A percentile compares a stretch with the other conserved stretches of the same genome.
phyloP scores from a whole-genome alignment of 2,113 vertebrate species.

The Emydura subglobosa region DNA sequence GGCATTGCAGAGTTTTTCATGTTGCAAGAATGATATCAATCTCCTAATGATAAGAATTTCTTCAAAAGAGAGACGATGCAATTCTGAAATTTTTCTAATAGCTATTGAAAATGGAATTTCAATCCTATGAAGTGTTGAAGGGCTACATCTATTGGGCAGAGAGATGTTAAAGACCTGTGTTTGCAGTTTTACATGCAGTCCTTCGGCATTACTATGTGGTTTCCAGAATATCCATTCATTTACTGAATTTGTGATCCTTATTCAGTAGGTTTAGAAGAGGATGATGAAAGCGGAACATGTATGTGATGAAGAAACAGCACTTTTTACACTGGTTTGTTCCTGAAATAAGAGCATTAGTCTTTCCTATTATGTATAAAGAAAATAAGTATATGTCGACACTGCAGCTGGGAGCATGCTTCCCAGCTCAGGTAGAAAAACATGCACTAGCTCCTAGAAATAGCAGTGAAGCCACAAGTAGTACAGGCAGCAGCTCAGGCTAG shows the following conservation, averaged over 20 bases:
- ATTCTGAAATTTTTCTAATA: background rate
- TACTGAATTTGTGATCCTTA: background rate
- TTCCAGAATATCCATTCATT: background rate
- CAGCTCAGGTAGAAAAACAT: background rate
- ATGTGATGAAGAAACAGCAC: background rate
- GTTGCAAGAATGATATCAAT: background rate
- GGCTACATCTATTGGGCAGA: background rate
- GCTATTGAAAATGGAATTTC: slow-evolving; percentile 18
- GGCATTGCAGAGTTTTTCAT: background rate
- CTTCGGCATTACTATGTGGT: background rate
- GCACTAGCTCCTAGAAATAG: background rate
- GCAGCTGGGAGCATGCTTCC: background rate
- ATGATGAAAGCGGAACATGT: background rate
- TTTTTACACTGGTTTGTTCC: background rate
- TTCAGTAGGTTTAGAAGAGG: background rate
- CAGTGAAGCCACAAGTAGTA: background rate
- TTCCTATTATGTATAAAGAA: background rate
- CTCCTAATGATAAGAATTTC: background rate
- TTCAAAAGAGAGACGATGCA: background rate
- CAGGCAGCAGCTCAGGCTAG: background rate
- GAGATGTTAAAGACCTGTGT: background rate
- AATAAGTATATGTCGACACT: background rate
- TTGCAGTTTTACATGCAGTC: background rate
- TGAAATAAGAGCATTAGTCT: background rate
- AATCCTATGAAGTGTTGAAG: slow-evolving; percentile 2